phyloP scores from a whole-genome alignment of 2,888 invertebrate genomes.

The Tinea semifulvella region DNA sequence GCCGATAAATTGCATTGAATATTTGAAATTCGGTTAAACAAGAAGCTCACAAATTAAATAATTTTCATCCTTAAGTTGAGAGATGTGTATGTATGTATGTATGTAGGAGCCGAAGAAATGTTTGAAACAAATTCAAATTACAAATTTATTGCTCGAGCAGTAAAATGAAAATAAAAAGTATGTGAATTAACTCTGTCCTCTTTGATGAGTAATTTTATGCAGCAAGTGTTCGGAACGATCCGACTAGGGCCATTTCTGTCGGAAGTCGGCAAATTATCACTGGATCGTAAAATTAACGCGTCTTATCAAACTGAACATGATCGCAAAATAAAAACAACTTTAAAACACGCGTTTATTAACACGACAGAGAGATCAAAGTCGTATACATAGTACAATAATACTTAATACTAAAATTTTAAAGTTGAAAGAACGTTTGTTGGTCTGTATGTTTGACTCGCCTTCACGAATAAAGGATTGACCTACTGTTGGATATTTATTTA shows the following conservation, averaged over 20 bases:
- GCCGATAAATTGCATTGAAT: too few species aligned
- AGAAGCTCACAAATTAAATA: too few species aligned
- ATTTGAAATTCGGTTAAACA: too few species aligned
- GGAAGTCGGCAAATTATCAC: constrained; percentile 68
- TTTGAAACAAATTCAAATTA: too few species aligned
- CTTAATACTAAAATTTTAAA: too few species aligned
- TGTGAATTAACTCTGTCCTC: constrained; percentile 34
- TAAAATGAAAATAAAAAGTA: constrained; percentile 12
- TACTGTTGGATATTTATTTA: too few species aligned
- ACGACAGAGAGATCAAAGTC: constrained; percentile 43
- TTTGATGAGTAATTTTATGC: constrained; percentile 47
- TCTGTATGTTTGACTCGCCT: too few species aligned
- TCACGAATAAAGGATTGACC: too few species aligned
- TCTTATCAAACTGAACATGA: constrained; percentile 63
- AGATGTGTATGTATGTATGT: too few species aligned
- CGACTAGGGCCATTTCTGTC: constrained; percentile 61
- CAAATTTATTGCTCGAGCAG: constrained; percentile 1
- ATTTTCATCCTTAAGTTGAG: too few species aligned
- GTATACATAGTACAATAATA: constrained; percentile 28
- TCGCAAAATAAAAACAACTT: constrained; percentile 31
- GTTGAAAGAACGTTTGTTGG: too few species aligned
- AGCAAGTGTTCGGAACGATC: constrained; percentile 57
- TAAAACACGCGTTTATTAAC: constrained; percentile 17
- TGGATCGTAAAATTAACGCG: constrained; percentile 66
- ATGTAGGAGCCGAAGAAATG: too few species aligned